Percentiles rank a stretch among this genome's conserved stretches.
Evolutionary conservation across 2,113 vertebrate species (phyloP).

Genomic region (Eonycteris spelaea): DNA sequence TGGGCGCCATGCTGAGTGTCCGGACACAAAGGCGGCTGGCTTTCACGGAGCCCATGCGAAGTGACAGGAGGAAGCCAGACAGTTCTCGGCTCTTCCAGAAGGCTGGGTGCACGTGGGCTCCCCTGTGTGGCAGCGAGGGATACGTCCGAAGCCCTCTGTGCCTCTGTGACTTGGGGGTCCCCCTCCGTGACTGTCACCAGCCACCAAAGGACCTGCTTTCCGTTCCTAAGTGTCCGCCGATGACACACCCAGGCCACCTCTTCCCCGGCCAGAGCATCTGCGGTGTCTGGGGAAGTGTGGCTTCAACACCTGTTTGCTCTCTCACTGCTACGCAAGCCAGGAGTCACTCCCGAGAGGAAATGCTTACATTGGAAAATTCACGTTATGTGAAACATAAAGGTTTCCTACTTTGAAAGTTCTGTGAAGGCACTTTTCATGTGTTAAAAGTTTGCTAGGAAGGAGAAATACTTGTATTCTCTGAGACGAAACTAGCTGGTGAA

Average conservation of each 20-base stretch:
- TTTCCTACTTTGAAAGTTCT: neutral
- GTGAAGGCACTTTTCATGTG: neutral
- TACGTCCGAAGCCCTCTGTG: accelerated
- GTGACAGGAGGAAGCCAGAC: neutral
- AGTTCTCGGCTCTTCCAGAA: neutral
- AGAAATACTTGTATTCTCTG: neutral
- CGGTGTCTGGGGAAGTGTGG: neutral
- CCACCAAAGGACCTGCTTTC: neutral
- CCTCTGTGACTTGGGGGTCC: neutral
- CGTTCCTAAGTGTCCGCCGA: neutral
- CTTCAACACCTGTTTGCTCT: neutral
- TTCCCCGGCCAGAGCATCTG: neutral
- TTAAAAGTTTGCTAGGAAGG: neutral
- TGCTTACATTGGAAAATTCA: neutral
- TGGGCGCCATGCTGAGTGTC: neutral
- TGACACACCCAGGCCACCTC: neutral
- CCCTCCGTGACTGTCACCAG: neutral
- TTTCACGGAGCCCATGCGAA: neutral
- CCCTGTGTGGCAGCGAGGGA: neutral
- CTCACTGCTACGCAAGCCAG: neutral
- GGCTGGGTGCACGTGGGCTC: neutral
- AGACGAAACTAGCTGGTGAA: neutral
- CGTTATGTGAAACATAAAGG: neutral
- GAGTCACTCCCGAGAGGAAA: neutral
- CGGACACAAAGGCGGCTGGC: neutral